Conservation (phyloP, 2,888 invertebrate species). For the Drosophila mimetica region DNA sequence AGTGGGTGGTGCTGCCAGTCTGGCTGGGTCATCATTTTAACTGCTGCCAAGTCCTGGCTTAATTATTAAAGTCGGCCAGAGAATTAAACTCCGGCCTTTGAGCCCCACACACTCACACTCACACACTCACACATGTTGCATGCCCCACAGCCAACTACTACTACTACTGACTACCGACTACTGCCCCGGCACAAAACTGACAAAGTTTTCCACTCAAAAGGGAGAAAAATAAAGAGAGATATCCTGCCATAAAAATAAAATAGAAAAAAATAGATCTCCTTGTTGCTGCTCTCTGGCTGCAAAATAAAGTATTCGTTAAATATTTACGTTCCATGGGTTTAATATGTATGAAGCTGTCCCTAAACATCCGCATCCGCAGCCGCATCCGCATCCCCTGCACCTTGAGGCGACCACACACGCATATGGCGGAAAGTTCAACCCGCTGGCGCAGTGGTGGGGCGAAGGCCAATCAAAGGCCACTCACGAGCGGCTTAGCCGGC, state of each 20-base stretch:
- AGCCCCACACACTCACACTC: not conserved
- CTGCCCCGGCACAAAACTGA: not conserved
- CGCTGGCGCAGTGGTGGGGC: not conserved
- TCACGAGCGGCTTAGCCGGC: constrained; percentile 43
- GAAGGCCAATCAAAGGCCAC: constrained; percentile 49
- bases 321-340: constrained; percentile 70
- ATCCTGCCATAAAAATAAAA: constrained; percentile 36
- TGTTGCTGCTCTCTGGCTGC: constrained; percentile 45
- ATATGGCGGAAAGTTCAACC: constrained; percentile 10
- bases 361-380: constrained; percentile 13
- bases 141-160: constrained; percentile 18
- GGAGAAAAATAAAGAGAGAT: constrained; percentile 17
- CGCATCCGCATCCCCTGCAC: constrained; percentile 14
- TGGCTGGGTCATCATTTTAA: constrained; percentile 39
- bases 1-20: constrained; percentile 3
- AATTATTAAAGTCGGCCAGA: constrained; percentile 28
- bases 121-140: constrained; percentile 68
- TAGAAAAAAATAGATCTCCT: constrained; percentile 57
- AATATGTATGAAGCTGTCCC: constrained; percentile 59
- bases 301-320: constrained; percentile 75
- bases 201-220: constrained; percentile 61
- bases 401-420: constrained; percentile 40
- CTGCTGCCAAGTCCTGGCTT: constrained; percentile 21
- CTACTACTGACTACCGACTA: too few species aligned
- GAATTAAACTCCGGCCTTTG: constrained; percentile 44